Base-by-base conservation (phyloP, 1,140 invertebrate genomes). In the Drosophila orosa region DNA sequence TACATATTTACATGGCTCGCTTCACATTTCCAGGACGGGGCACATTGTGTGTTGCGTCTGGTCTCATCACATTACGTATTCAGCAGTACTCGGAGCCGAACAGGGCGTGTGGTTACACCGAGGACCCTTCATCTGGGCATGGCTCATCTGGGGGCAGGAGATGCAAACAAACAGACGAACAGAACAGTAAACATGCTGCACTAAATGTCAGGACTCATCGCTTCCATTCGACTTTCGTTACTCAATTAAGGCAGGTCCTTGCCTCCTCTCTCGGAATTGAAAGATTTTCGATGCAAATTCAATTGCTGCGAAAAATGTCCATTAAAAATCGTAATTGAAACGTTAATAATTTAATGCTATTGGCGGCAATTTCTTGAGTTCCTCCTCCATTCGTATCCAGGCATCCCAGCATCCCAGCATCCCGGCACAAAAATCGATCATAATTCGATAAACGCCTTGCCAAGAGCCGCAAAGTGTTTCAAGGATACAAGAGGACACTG, bases 311-410 rank as follows among this genome's bases (percentile, higher is more conserved):
- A 42, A 75, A 85, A 85, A 75, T 81, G 54, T 85, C 78, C 83
- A 87, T 87, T 86, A 72, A 82, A 78, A 82, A 74, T 82, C 62
- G 69, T 58, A 86, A 86, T 86, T 86, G 81, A 86, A 87, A 87
- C 73, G 71, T 86, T 86, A 86, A 86, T 85, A 86, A 81, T 85
- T 85, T 86, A 85, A 85, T 83, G 82, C 65, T 79, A 86, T 85
- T 86, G 82, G 57, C 82, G 74, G 67, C 74, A 81, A 74, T 87
- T 87, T 79, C 71, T 80, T 40, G 73, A 27, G 48, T 45, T 52
- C 31, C 62, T 48, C 62, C 62, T 50, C 8, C 7, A 8, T 58
- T 58, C 40, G 24, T 9, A 33, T 52, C 13, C 29, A 33, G 17
- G 39, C 57, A 44, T 22, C 27, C 52, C 27, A 7, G 3, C 29